Base-by-base conservation (phyloP, 2,113 vertebrate genomes). In the Aegotheles bennettii region DNA sequence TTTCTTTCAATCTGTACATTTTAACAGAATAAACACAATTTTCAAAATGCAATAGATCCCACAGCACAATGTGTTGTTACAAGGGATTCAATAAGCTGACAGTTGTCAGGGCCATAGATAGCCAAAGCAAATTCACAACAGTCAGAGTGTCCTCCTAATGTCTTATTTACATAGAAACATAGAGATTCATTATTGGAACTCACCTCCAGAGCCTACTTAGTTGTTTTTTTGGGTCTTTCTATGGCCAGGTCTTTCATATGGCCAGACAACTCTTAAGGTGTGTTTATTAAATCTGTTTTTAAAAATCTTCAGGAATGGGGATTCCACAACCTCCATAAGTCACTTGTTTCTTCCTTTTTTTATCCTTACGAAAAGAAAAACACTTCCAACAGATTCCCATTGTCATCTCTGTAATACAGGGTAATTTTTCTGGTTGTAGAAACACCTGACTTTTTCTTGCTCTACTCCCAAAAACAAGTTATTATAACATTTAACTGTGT, bases 21-120 rank as follows among this genome's bases (percentile, higher is more conserved):
- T 61, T 68, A 61, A 73, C 8, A 76, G 57, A 89, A 88, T 53
- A 95, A 93, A 79, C 11, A 43, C 2, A 57, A 29, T 54, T 93
- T 89, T 84, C 35, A 78, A 84, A 89, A 51, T 29, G 6, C 18
- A 21, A 12, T 69, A 35, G 13, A 51, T 89, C 18, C 9, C 40
- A 40, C 26, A 84, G 6, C 10, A 38, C 29, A 84, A 17, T 40
- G 13, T 61, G 10, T 80, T 11, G 2, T 23, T 67, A 65, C 18
- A 70, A 78, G 19, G 8, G 15, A 10, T 53, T 67, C 19, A 53
- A 7, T 54, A 61, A 51, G 2, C 3, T 38, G 26, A 12, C 15
- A 69, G 13, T 24, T 65, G n/a, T 33, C 29, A 74, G 56, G 11
- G 35, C 28, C 29, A 29, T 6, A 56, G 42, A 23, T 15, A 82